A percentile compares a stretch with the other conserved stretches of the same genome.
These are phyloP conservation scores for Apotomis betuletana DNA, from an alignment of 2,888 invertebrate genomes.

Conservation along the genomic window DNA sequence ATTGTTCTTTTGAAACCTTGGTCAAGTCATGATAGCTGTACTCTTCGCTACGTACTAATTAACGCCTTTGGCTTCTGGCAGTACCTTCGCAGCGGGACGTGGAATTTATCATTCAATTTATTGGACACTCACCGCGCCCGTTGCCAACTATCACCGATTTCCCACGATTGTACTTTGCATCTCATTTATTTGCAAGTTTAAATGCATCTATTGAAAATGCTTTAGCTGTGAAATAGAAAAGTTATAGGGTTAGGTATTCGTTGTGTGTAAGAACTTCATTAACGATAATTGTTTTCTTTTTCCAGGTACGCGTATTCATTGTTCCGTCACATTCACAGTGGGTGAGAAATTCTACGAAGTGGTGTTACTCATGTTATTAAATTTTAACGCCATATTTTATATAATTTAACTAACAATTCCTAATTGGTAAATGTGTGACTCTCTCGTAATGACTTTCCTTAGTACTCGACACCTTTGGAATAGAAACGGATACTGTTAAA, in stretches of 20 bases:
- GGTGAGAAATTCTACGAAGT: constrained; percentile 58
- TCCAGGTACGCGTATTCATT: constrained; percentile 54
- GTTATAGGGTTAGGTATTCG: too few species aligned
- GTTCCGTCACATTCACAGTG: constrained; percentile 42
- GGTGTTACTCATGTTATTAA: constrained; percentile 52
- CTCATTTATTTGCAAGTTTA: constrained; percentile 31
- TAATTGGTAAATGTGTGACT: constrained; percentile 38
- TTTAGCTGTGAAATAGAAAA: neutral
- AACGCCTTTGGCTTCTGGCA: constrained; percentile 31
- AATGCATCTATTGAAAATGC: constrained; percentile 1
- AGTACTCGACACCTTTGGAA: constrained; percentile 42
- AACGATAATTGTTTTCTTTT: constrained; percentile 42
- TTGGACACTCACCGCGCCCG: constrained; percentile 25
- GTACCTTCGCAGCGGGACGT: constrained; percentile 31
- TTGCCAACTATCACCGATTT: constrained; percentile 39
- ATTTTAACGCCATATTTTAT: constrained; percentile 47
- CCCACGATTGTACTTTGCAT: constrained; percentile 32
- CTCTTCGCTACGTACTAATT: constrained; percentile 27
- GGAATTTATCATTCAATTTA: constrained; percentile 40
- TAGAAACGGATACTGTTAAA: neutral
- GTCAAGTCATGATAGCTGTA: constrained; percentile 23
- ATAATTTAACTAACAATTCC: constrained; percentile 21
- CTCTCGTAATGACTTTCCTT: constrained; percentile 42
- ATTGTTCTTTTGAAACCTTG: constrained; percentile 13
- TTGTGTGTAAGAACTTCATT: neutral